These are phyloP conservation scores for Lichenostomus cassidix DNA, from an alignment of 2,113 vertebrate genomes.

Conservation along the genomic window DNA sequence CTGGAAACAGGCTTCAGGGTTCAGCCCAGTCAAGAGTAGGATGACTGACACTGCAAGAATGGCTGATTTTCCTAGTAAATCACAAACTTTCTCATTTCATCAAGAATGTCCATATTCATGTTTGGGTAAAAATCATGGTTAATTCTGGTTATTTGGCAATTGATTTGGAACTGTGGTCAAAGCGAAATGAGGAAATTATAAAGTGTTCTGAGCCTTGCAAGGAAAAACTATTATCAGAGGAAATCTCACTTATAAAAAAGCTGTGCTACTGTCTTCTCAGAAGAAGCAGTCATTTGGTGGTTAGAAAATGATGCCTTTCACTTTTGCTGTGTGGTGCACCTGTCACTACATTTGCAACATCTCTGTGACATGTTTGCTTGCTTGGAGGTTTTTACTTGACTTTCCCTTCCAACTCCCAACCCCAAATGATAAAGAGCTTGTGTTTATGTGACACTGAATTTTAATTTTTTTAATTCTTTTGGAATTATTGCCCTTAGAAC, in stretches of 20 bases:
- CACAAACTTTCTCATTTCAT: neutral
- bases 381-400: neutral
- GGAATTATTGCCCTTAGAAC: neutral
- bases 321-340: neutral
- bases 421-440: neutral
- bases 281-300: neutral
- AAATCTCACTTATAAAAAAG: neutral
- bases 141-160: neutral
- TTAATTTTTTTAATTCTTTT: neutral
- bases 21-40: neutral
- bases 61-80: neutral
- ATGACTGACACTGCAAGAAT: neutral
- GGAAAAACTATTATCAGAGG: neutral
- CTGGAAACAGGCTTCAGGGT: neutral
- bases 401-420: neutral
- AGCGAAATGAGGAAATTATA: neutral
- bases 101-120: neutral
- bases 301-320: neutral
- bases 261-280: neutral
- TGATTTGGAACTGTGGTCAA: neutral
- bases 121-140: neutral
- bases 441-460: neutral
- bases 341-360: neutral
- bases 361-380: neutral
- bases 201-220: neutral